Percentiles rank a stretch among this genome's conserved stretches.
phyloP scores from a whole-genome alignment of 2,797 vertebrate genomes.

The Falco biarmicus region DNA sequence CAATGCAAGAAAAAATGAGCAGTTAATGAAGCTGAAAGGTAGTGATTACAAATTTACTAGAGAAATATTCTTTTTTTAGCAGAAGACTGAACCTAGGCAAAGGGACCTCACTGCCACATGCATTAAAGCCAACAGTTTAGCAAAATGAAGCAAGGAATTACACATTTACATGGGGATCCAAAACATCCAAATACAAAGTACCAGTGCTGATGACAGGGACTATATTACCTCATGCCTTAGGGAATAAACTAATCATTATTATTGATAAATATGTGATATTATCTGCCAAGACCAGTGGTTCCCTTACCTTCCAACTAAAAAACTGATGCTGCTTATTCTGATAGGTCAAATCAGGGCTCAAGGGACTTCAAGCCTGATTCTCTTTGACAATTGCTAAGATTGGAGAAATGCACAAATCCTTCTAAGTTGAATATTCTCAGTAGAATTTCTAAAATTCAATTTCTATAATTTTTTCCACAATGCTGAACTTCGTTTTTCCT shows the following conservation, averaged over 20 bases:
- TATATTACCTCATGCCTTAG: background rate
- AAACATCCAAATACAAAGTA: background rate
- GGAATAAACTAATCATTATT: slow-evolving; percentile 16
- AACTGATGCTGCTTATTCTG: background rate
- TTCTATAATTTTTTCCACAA: background rate
- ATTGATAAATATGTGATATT: slow-evolving; percentile 25
- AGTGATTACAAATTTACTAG: slow-evolving; percentile 42
- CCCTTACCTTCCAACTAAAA: background rate
- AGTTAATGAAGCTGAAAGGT: slow-evolving; percentile 66
- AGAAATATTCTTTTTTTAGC: background rate
- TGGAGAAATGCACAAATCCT: background rate
- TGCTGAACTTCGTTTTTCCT: background rate
- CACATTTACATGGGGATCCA: background rate
- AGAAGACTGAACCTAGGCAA: background rate
- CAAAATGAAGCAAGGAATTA: background rate
- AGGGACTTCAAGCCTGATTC: slow-evolving; percentile 11
- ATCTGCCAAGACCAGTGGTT: background rate
- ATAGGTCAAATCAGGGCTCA: slow-evolving; percentile 1
- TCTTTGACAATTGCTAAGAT: slow-evolving; percentile 18
- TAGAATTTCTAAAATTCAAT: background rate
- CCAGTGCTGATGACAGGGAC: background rate
- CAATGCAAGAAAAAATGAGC: slow-evolving; percentile 26
- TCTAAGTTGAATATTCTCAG: background rate
- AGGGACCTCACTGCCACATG: background rate
- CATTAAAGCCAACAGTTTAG: background rate